These are phyloP conservation scores for Echinarachnius parma DNA, from an alignment of 53 echinoderm and acorn worm genomes.

Conservation along the genomic window DNA sequence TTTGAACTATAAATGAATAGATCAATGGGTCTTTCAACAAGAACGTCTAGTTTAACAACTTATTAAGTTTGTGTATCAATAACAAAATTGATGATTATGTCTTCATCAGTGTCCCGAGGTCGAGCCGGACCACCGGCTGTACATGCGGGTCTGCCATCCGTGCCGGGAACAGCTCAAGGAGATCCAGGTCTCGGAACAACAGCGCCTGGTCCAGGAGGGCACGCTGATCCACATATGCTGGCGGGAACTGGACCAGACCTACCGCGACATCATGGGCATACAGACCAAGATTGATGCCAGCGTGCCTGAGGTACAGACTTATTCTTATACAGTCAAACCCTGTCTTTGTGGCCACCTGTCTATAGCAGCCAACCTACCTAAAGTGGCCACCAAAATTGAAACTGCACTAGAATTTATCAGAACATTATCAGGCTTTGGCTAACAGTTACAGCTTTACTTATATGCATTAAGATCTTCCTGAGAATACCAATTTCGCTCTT, in stretches of 20 bases:
- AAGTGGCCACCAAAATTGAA: too few relatives aligned
- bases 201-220: not conserved
- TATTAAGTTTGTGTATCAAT: not conserved
- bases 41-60: not conserved
- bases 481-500: not conserved
- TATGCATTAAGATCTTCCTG: not conserved
- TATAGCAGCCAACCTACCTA: too few relatives aligned
- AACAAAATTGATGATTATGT: not conserved
- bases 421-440: too few relatives aligned
- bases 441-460: too few relatives aligned
- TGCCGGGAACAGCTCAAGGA: conserved; percentile 42
- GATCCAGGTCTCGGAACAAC: conserved; percentile 50
- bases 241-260: conserved; percentile 31
- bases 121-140: conserved; percentile 60
- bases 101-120: conserved; percentile 57
- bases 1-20: too few relatives aligned
- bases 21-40: too few relatives aligned
- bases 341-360: too few relatives aligned
- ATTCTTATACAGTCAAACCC: not conserved
- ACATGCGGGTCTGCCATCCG: conserved; percentile 54
- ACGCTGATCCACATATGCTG: not conserved
- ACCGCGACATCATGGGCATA: conserved; percentile 46
- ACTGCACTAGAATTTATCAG: too few relatives aligned
- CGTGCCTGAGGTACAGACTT: conserved; percentile 49
- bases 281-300: conserved; percentile 58